Conservation (phyloP, 2,888 invertebrate genomes). For the Platypus cylindrus region DNA sequence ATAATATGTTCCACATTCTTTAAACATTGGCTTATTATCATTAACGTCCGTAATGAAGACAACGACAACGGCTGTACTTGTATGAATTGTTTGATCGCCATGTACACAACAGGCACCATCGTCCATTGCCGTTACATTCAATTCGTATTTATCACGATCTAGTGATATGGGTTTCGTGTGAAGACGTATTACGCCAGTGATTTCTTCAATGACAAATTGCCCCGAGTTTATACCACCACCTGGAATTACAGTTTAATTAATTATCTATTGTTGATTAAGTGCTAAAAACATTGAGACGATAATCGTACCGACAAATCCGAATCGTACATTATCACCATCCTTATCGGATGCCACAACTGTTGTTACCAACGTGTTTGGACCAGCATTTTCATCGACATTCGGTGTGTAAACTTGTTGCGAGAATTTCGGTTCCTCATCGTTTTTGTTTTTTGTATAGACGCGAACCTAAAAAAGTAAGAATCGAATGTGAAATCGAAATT, state of each 20-base stretch:
- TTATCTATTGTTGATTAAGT: no score
- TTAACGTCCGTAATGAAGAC: constrained; percentile 96
- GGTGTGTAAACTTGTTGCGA: constrained; percentile 94
- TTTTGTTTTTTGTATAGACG: constrained; percentile 95
- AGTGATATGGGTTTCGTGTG: constrained; percentile 77
- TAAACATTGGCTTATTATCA: constrained; percentile 92
- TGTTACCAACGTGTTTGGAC: constrained; percentile 87
- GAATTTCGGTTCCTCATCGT: constrained; percentile 94
- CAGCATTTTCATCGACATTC: constrained; percentile 91
- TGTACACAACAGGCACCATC: constrained; percentile 95
- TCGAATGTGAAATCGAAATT: background rate
- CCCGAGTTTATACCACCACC: constrained; percentile 74
- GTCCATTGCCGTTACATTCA: constrained; percentile 95
- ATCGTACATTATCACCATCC: constrained; percentile 92
- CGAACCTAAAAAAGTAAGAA: constrained; percentile 43
- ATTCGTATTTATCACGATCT: constrained; percentile 86
- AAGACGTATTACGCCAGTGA: constrained; percentile 84
- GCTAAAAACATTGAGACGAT: background rate
- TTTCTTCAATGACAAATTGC: constrained; percentile 90
- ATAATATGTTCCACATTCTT: constrained; percentile 84
- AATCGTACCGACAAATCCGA: constrained; percentile 64
- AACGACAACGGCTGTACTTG: constrained; percentile 88
- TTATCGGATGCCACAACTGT: constrained; percentile 96
- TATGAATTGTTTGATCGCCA: constrained; percentile 76
- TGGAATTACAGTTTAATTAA: constrained; percentile 5